Evolutionary conservation across 2,888 invertebrate species (phyloP), one percentile per base, ranked within the genome.

Genomic region (Acheta domesticus): DNA sequence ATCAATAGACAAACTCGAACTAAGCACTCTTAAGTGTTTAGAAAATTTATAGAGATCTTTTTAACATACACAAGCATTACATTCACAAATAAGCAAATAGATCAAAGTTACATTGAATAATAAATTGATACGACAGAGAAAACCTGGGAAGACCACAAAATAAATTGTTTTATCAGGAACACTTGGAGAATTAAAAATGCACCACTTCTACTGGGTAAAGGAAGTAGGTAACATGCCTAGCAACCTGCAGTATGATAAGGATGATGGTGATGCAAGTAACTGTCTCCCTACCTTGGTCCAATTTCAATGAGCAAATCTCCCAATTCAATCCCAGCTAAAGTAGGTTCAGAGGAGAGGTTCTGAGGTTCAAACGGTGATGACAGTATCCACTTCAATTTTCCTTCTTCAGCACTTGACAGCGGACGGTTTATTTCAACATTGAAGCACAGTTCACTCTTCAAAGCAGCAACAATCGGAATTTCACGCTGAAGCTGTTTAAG

Each of bases 391-490:
- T 91, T 89, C 79, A 96, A 85, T 80, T 92, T 89, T 81, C 90
- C 87, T 62, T 90, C 88, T 83, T 94, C 92, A 80, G 91, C 88
- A 49, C 89, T 86, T 74, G 88, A 89, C 74, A 94, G 87, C 73
- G 87, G 87, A 80, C 88, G 88, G 83, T 87, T 87, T 48, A 90
- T 86, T 86, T 94, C 93, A 80, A 96, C 90, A 86, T 96, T 93
- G 87, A 92, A 96, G 87, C 96, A 96, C 82, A 92, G 88, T 87
- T 96, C 96, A 11, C 93, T 92, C 80, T 91, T 89, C 21, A 94
- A 83, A 62, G 87, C 85, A 74, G 83, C 85, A n/a, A 93, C 87
- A 19, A 82, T 62, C 0, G 83, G 80, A 16, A 83, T 83, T 12
- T 84, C 48, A 49, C 83, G 82, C 49, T 83, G 81, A 50, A 86